Percentiles rank a stretch among this genome's conserved stretches.
Evolutionary conservation across 1,140 invertebrate species (phyloP).

Genomic region (Drosophila navojoa): DNA sequence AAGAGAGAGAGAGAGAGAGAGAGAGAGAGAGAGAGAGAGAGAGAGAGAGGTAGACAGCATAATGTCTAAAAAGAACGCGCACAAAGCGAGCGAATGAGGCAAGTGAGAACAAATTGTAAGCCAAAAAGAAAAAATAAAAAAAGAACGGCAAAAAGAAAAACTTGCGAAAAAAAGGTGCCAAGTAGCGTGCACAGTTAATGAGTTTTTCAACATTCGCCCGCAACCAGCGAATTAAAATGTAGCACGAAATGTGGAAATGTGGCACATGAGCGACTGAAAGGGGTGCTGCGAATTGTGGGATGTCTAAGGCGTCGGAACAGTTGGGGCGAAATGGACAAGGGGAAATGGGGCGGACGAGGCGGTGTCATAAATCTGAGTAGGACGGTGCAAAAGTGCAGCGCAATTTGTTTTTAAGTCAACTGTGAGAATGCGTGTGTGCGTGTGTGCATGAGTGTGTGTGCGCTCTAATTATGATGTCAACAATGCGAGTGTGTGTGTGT

Average conservation of each 20-base stretch:
- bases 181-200: conserved; percentile 82
- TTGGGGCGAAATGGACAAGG: background rate
- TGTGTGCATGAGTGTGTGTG: conserved; percentile 40
- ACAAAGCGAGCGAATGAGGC: conserved; percentile 44
- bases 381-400: conserved; percentile 61
- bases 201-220: conserved; percentile 64
- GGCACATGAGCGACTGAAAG: conserved; percentile 46
- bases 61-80: conserved; percentile 5
- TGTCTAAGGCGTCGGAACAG: conserved; percentile 8
- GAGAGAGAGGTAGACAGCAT: background rate
- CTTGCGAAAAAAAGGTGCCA: conserved; percentile 66
- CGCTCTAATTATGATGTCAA: conserved; percentile 29
- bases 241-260: conserved; percentile 77
- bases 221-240: conserved; percentile 71
- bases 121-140: conserved; percentile 19
- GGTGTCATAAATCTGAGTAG: conserved; percentile 75
- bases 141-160: conserved; percentile 31
- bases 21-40: conserved; percentile 4
- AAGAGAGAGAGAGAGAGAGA: background rate
- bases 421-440: conserved; percentile 40
- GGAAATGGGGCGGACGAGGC: conserved; percentile 62
- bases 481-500: conserved; percentile 10
- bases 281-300: background rate
- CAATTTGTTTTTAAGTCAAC: conserved; percentile 72
- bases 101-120: conserved; percentile 60